Evolutionary conservation across 35 echinoderm and acorn worm genomes (phyloP).

Genomic region (Diadema setosum): DNA sequence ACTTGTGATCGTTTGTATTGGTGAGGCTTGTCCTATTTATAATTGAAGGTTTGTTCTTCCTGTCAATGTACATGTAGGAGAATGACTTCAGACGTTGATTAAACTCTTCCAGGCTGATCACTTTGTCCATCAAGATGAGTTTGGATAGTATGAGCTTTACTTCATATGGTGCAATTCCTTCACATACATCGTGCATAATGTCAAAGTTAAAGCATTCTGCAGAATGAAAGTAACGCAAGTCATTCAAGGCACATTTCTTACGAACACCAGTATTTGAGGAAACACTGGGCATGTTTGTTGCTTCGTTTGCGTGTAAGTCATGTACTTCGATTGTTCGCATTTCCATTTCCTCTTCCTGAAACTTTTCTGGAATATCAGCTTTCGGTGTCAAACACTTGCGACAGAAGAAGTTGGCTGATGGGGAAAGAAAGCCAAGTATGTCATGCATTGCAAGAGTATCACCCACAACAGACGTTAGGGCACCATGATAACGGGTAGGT

Average conservation of each 20-base stretch:
- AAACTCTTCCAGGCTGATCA: constrained; percentile 19
- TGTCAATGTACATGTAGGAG: constrained; percentile 39
- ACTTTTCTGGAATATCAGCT: constrained; percentile 12
- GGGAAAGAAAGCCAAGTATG: constrained; percentile 51
- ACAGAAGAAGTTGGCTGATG: constrained; percentile 56
- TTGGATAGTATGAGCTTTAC: constrained; percentile 33
- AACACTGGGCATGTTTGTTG: constrained; percentile 16
- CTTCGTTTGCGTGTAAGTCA: constrained; percentile 19
- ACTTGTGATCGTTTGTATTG: constrained; percentile 67
- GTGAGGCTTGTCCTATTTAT: neutral
- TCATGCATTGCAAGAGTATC: constrained; percentile 53
- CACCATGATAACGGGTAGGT: constrained; percentile 29
- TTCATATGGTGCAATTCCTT: constrained; percentile 57
- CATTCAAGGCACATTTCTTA: constrained; percentile 34
- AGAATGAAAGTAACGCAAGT: constrained; percentile 37
- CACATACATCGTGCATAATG: constrained; percentile 55
- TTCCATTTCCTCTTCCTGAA: constrained; percentile 39
- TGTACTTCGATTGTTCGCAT: constrained; percentile 42
- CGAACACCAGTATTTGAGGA: constrained; percentile 25
- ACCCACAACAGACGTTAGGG: constrained; percentile 22
- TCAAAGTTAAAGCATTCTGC: constrained; percentile 38
- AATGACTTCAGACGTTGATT: constrained; percentile 66
- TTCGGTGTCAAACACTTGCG: constrained; percentile 9
- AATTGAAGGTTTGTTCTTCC: constrained; percentile 66
- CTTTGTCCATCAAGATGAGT: constrained; percentile 32